Base-by-base conservation (phyloP, 2,797 vertebrate species). In the Megalops cyprinoides region DNA sequence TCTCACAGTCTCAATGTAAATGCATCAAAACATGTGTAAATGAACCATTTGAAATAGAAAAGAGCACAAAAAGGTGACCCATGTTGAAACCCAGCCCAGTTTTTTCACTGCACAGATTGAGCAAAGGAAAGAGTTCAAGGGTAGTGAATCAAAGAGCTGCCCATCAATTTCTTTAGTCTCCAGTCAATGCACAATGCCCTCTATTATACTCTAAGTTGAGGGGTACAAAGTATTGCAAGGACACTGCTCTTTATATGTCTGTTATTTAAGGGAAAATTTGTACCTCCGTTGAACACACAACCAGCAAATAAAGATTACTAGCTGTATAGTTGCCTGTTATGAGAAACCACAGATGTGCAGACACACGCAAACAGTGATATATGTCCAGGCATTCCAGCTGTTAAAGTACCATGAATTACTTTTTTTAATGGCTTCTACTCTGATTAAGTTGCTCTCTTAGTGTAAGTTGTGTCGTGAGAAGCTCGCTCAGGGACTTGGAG, bases 391-490 rank as follows among this genome's bases (percentile, higher is more conserved):
- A 37, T 39, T 69, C 23, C 31, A 39, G 28, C n/a, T 34, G 60
- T 65, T 34, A 37, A 65, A 37, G 14, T n/a, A n/a, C n/a, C n/a
- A n/a, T n/a, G n/a, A 31, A 28, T 12, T 28, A 28, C 9, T 28
- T 28, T 62, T 62, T 62, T 3, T 31, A 31, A 34, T 62, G 15
- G 60, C 25, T 34, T 31, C 28, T 62, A 14, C 39, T 39, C 14
- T 31, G 31, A 20, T n/a, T 44, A 44, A 42, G 37, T 71, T 71
- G 1, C 39, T 20, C 67, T 44, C 60, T 44, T 76, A 15, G 77
- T 85, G 90, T 91, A 10, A 85, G 92, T 90, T 88, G 87, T 79
- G 87, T 88, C 71, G 81, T 86, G 87, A 85, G 83, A 58, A 62
- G 79, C 60, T 67, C 87, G 80, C 62, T 0, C 56, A 88, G 86